Evolutionary conservation across 1,140 invertebrate genomes (phyloP).

Genomic region (Temnothorax curvispinosus): DNA sequence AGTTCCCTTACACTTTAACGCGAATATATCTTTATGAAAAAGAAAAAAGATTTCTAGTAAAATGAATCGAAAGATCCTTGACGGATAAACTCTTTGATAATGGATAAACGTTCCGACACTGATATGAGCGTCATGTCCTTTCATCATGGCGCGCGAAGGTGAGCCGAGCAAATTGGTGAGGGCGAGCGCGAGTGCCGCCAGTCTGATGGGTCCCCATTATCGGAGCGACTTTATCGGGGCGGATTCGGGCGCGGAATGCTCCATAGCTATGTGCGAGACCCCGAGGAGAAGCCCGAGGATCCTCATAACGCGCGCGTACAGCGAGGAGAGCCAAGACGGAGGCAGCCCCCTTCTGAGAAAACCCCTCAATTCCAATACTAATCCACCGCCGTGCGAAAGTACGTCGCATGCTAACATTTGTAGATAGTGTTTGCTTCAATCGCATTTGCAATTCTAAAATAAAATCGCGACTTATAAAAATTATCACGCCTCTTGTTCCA

Average conservation of each 20-base stretch:
- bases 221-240: conserved; percentile 76
- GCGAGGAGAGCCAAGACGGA: conserved; percentile 87
- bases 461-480: neutral
- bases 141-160: conserved; percentile 67
- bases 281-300: conserved; percentile 88
- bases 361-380: conserved; percentile 61
- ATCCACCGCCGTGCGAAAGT: conserved; percentile 77
- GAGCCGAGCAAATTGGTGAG: conserved; percentile 77
- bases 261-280: conserved; percentile 70
- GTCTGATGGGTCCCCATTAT: conserved; percentile 78
- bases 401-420: conserved; percentile 55
- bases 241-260: conserved; percentile 65
- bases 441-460: conserved; percentile 8
- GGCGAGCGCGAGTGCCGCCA: conserved; percentile 81
- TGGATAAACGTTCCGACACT: conserved; percentile 40
- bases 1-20: neutral
- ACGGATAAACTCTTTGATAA: conserved; percentile 35
- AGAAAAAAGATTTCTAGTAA: neutral
- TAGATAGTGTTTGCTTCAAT: conserved; percentile 4
- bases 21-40: neutral
- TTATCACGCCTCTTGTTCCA: neutral
- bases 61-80: conserved; percentile 19
- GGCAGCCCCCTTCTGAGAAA: conserved; percentile 79
- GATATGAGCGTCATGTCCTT: conserved; percentile 52
- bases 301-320: conserved; percentile 90